These are phyloP conservation scores for Eretmocerus hayati DNA, from an alignment of 2,888 invertebrate genomes.

Conservation along the genomic window DNA sequence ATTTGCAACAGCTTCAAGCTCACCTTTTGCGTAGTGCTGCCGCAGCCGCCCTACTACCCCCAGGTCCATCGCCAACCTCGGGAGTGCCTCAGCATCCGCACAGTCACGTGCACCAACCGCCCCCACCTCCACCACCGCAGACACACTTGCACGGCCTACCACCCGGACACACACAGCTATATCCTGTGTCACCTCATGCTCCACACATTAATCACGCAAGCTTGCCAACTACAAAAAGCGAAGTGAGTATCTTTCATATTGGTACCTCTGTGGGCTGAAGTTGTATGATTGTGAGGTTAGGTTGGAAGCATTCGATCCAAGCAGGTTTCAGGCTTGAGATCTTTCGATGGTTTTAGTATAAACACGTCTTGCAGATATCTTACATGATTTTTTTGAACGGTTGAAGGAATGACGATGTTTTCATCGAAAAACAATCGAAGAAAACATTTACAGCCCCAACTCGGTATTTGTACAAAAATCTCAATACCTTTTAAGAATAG, in stretches of 20 bases:
- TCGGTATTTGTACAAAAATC: no score
- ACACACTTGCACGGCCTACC: conserved; percentile 29
- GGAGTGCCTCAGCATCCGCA: conserved; percentile 24
- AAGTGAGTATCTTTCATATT: conserved; percentile 35
- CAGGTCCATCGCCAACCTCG: conserved; percentile 16
- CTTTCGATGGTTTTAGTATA: no score
- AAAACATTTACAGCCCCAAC: no score
- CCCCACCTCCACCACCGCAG: conserved; percentile 31
- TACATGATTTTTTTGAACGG: no score
- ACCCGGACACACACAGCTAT: conserved; percentile 40
- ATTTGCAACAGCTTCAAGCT: conserved; percentile 70
- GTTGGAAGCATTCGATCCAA: no score
- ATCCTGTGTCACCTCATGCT: conserved; percentile 41
- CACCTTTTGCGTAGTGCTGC: conserved; percentile 66
- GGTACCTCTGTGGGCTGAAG: conserved; percentile 12
- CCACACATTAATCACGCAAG: conserved; percentile 11
- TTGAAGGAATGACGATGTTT: no score
- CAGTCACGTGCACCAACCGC: conserved; percentile 35
- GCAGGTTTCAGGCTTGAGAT: no score
- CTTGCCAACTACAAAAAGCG: conserved; percentile 36
- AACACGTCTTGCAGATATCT: no score
- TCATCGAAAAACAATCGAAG: no score
- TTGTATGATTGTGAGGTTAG: no score
- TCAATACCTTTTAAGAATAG: no score
- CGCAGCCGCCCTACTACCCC: conserved; percentile 47